phyloP scores from a whole-genome alignment of 2,113 vertebrate species.

The Aegypius monachus region DNA sequence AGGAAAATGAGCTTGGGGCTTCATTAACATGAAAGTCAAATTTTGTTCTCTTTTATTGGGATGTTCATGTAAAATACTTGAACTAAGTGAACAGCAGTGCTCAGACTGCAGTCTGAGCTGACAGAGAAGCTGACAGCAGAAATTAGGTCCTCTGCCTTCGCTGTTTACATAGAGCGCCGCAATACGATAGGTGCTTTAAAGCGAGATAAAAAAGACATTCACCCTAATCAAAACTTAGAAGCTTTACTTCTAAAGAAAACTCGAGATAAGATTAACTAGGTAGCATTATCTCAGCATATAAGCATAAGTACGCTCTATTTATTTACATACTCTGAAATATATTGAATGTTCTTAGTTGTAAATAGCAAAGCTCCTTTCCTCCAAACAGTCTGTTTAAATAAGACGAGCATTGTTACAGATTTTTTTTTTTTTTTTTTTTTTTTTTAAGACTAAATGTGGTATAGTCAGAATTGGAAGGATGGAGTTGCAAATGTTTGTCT shows the following conservation, averaged over 20 bases:
- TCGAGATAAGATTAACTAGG: background rate
- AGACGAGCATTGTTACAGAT: background rate
- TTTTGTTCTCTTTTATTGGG: background rate
- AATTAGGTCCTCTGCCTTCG: background rate
- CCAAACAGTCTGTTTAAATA: background rate
- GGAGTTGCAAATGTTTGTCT: slow-evolving; percentile 29
- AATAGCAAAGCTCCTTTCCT: background rate
- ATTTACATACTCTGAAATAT: background rate
- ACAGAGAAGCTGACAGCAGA: background rate
- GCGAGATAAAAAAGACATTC: background rate
- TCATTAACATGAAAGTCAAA: background rate
- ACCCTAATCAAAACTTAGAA: background rate
- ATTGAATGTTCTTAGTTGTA: background rate
- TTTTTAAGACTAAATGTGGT: background rate
- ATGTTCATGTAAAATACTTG: background rate
- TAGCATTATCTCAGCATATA: background rate
- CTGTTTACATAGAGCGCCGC: background rate
- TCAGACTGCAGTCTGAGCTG: background rate
- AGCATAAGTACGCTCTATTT: background rate
- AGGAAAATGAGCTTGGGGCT: background rate
- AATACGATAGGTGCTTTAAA: background rate
- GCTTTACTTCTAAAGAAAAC: background rate
- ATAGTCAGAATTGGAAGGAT: background rate
- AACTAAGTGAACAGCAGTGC: background rate
- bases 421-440: background rate